Evolutionary conservation across 2,113 vertebrate genomes (phyloP).

Genomic region (Austrofundulus limnaeus): DNA sequence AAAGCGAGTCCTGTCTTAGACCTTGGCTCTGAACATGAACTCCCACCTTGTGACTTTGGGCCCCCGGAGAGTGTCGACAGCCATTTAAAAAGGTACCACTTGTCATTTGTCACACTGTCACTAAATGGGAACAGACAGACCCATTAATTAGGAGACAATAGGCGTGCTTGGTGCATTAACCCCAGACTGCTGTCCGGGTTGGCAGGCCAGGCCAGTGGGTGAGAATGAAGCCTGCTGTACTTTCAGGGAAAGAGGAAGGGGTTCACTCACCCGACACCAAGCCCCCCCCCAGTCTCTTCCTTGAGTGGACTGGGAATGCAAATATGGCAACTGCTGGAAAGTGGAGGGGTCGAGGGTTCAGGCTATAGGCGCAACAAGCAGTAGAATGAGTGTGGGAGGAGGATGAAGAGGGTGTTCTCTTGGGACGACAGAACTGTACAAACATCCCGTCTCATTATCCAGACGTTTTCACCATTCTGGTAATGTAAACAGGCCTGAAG

Average conservation of each 20-base stretch:
- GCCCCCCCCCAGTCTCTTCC: conserved; percentile 17
- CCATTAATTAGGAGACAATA: conserved; percentile 78
- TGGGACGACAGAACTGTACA: conserved; percentile 52
- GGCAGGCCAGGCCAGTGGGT: conserved; percentile 53
- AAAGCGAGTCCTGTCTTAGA: background rate
- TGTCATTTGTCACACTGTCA: conserved; percentile 62
- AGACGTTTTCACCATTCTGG: conserved; percentile 48
- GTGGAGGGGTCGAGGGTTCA: conserved; percentile 73
- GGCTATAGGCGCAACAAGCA: conserved; percentile 55
- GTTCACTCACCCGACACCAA: too few relatives aligned
- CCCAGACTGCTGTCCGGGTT: conserved; percentile 65
- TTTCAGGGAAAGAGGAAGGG: conserved; percentile 33
- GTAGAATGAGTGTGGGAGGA: too few relatives aligned
- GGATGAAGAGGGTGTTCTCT: conserved; percentile 20
- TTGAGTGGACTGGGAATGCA: conserved; percentile 72
- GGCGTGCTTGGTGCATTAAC: conserved; percentile 73
- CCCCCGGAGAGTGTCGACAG: conserved; percentile 36
- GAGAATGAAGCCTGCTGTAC: conserved; percentile 77
- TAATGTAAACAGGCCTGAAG: conserved; percentile 45
- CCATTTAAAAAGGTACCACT: conserved; percentile 58
- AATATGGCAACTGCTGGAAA: conserved; percentile 73
- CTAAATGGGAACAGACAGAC: conserved; percentile 65
- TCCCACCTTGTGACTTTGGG: conserved; percentile 47
- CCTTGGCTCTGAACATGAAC: conserved; percentile 5
- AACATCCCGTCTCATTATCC: conserved; percentile 74